Base-by-base conservation (phyloP, 2,888 invertebrate genomes). In the Octodonta nipae region DNA sequence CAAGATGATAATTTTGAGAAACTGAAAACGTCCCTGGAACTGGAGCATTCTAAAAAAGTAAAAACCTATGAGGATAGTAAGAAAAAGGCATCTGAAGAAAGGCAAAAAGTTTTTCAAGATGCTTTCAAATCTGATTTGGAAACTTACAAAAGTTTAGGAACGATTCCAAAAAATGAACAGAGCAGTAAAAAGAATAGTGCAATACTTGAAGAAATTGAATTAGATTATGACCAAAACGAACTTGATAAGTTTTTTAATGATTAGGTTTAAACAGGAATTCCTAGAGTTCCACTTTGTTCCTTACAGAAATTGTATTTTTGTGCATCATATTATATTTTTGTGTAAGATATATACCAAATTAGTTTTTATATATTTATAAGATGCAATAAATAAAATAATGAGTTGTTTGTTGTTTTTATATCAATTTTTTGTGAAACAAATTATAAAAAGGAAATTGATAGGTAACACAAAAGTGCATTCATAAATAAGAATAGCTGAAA, bases 91-190 rank as follows among this genome's bases (percentile, higher is more conserved):
- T 61, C 76, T 44, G 67, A 68, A 44, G 79, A 80, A 50, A 63
- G 78, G 16, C 77, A 78, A 46, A 70, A 71, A 36, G 74, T 73
- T 1, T 80, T 78, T 47, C 73, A 75, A 44, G 73, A 76, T 52
- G 78, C 74, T 7, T 81, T 81, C 49, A 71, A 73, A 51, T 68
- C 66, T 45, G 79, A 81, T 54, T 54, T 81, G 41, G 66, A 72
- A 42, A 66, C 70, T 31, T 78, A 70, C 46, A 77, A 74, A 52
- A 66, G 65, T 44, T 66, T 68, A 24, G 78, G 78, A 33, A 64
- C 65, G 22, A 61, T 78, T 45, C 68, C 73, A 49, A 51, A 49
- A 34, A 33, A 47, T 5, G 44, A 47, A 26, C 37, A 50, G 28
- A 37, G 43, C n/a, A 47, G 41, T 28, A 47, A 41, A 11, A 47